These are phyloP conservation scores for Ctenodactylus gundi DNA, from an alignment of 2,113 vertebrate genomes.

Conservation along the genomic window DNA sequence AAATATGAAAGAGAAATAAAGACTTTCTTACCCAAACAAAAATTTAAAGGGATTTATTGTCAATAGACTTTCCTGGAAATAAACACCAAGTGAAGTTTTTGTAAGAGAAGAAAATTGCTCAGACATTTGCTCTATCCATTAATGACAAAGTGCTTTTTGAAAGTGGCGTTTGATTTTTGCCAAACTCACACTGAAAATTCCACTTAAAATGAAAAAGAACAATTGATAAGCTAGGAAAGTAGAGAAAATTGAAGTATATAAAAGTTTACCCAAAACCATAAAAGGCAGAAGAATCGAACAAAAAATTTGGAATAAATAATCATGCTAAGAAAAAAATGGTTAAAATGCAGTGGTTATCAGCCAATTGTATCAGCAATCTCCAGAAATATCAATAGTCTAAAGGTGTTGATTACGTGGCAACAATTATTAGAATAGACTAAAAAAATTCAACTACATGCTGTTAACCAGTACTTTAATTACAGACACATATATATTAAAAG, in stretches of 20 bases:
- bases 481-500: not conserved
- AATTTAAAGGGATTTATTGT: not conserved
- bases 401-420: not conserved
- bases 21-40: not conserved
- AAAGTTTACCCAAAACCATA: not conserved
- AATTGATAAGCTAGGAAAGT: not conserved
- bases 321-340: not conserved
- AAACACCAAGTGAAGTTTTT: not conserved
- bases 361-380: not conserved
- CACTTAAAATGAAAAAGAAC: not conserved
- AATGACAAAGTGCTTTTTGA: not conserved
- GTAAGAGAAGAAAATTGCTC: not conserved
- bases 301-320: not conserved
- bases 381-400: not conserved
- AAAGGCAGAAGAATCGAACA: not conserved
- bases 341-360: not conserved
- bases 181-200: not conserved
- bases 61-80: not conserved
- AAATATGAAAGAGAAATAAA: not conserved
- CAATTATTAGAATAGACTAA: not conserved
- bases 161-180: not conserved
- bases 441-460: not conserved
- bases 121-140: not conserved
- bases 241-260: not conserved
- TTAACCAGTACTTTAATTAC: not conserved